These are phyloP conservation scores for Mus spicilegus DNA, from an alignment of 2,113 vertebrate genomes.

Conservation along the genomic window DNA sequence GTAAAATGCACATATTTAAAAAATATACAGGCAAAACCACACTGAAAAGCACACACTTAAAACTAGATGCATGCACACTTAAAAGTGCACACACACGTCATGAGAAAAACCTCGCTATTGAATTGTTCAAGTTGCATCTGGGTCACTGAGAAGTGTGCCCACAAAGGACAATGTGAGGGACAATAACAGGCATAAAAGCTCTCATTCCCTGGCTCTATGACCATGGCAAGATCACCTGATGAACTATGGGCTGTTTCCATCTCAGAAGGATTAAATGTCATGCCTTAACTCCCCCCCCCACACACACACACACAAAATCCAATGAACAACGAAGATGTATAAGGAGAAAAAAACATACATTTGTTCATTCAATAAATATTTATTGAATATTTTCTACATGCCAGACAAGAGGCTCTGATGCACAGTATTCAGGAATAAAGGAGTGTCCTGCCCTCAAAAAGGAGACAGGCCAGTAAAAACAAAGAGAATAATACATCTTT, in stretches of 20 bases:
- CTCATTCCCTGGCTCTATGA: background rate
- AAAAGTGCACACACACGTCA: background rate
- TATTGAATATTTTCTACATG: slow-evolving; percentile 78
- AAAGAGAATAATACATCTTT: slow-evolving; percentile 26
- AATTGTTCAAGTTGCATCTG: background rate
- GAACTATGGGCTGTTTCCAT: background rate
- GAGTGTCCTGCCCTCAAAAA: slow-evolving; percentile 13
- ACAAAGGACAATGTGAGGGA: background rate
- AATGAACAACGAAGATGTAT: slow-evolving; percentile 32
- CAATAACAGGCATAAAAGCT: background rate
- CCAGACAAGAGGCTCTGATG: slow-evolving; percentile 44
- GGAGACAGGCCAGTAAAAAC: slow-evolving; percentile 41
- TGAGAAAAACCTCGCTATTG: background rate
- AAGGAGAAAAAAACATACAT: slow-evolving; percentile 65
- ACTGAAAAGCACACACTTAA: background rate
- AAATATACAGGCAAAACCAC: background rate
- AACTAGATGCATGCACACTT: background rate
- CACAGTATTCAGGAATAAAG: slow-evolving; percentile 23
- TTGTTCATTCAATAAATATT: slow-evolving; percentile 70
- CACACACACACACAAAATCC: background rate
- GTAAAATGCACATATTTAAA: background rate
- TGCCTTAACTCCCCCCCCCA: background rate
- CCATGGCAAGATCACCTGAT: background rate
- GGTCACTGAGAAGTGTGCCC: background rate
- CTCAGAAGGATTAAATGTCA: background rate